Conservation (phyloP, 2,113 vertebrate species). For the Podocnemis expansa region DNA sequence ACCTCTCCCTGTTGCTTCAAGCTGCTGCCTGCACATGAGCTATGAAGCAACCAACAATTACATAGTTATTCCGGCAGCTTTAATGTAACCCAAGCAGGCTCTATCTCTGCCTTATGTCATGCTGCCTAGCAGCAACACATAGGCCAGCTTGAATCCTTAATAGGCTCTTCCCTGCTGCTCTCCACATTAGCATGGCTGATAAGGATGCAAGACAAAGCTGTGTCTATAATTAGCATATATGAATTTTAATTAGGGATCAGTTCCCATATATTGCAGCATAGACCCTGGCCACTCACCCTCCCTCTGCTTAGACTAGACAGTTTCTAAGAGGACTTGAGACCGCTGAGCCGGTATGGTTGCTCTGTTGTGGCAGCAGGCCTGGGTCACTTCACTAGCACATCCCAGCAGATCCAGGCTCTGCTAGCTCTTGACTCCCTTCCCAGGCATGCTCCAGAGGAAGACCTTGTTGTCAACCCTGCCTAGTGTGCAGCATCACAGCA, state of each 20-base stretch:
- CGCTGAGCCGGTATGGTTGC: background rate
- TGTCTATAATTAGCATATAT: background rate
- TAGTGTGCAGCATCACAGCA: background rate
- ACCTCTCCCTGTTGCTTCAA: background rate
- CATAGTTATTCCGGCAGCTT: background rate
- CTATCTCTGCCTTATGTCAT: fast-evolving
- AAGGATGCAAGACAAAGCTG: background rate
- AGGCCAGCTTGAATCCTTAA: background rate
- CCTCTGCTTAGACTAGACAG: background rate
- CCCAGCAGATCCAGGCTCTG: background rate
- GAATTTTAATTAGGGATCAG: slow-evolving; percentile 14
- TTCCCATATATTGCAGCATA: background rate
- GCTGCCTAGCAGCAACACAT: background rate
- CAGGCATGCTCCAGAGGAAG: background rate
- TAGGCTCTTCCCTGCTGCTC: background rate
- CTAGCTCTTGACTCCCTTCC: background rate
- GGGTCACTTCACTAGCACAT: background rate
- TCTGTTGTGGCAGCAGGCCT: background rate
- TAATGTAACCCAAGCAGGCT: background rate
- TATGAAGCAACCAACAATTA: background rate
- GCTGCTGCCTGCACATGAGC: background rate
- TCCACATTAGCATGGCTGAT: background rate
- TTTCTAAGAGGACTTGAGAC: background rate
- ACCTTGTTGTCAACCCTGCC: too few relatives aligned
- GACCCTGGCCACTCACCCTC: background rate